Evolutionary conservation across 1,140 invertebrate genomes (phyloP).

Genomic region (Pseudomyrmex flavicornis): DNA sequence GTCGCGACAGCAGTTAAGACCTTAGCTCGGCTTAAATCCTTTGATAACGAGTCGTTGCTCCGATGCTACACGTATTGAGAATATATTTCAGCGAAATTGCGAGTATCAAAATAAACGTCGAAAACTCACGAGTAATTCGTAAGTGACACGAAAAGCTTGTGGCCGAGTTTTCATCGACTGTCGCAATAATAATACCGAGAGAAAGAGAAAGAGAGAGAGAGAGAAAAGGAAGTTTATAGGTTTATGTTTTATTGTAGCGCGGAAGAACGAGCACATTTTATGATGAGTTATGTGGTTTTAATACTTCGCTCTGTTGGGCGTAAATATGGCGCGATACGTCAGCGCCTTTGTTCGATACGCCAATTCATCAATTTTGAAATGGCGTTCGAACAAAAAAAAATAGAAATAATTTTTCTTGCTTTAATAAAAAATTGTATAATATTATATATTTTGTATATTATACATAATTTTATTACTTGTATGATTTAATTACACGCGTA

Average conservation of each 20-base stretch:
- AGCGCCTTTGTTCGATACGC: constrained; percentile 14
- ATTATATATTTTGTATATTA: too few species aligned
- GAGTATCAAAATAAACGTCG: too few species aligned
- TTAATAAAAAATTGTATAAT: too few species aligned
- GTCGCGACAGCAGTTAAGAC: constrained; percentile 28
- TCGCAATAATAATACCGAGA: too few species aligned
- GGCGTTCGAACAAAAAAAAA: background rate
- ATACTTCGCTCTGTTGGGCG: background rate
- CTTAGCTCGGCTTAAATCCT: constrained; percentile 11
- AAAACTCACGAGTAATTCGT: background rate
- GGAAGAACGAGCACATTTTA: too few species aligned
- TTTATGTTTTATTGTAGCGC: too few species aligned
- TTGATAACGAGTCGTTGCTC: background rate
- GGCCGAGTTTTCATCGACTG: too few species aligned
- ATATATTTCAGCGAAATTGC: background rate
- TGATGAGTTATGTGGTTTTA: background rate
- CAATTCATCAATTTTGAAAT: constrained; percentile 21
- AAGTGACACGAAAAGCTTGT: too few species aligned
- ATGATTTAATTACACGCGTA: background rate
- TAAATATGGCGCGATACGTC: constrained; percentile 40
- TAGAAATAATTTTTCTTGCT: background rate
- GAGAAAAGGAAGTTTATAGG: too few species aligned
- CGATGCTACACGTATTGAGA: background rate
- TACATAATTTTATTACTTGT: background rate
- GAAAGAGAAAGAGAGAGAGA: too few species aligned